Base-by-base conservation (phyloP, 37 sponge, comb jelly and placozoan genomes). In the Eunapius fragilis region DNA sequence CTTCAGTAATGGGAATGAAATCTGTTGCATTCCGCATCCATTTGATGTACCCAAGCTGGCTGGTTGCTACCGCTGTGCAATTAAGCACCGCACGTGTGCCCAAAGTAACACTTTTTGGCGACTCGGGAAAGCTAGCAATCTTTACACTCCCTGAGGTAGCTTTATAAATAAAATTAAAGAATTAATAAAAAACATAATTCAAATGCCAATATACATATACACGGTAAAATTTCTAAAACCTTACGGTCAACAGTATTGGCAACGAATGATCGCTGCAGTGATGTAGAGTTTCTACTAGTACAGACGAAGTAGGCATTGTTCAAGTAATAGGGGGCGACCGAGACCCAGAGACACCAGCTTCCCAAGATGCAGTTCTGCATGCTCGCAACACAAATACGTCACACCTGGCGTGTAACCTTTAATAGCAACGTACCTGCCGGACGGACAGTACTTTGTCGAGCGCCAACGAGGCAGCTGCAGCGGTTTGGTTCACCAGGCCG, bases 301-400 rank as follows among this genome's bases (percentile, higher is more conserved):
- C 86, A 85, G 26, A 70, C 70, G 47, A 85, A 67, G 26, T 69
- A 31, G 11, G 76, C 47, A 0, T 76, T 68, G 58, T 76, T 25
- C 25, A 84, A 36, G 68, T 37, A 84, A 32, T 84, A 67, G 10
- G 22, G 41, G 25, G 85, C 0, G 14, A 2, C 25, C 0, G 5
- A 72, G 0, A 10, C 30, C 73, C 31, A 72, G 13, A 32, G 14
- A 25, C 31, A 32, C 32, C 35, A 33, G 14, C 58, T 58, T 17
- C 58, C 58, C 1, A 79, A 4, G 26, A 27, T 0, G 6, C 27
- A 79, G 58, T 11, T 50, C 25, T 79, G 58, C n/a, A n/a, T n/a
- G n/a, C n/a, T 50, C 58, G 25, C 13, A 3, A 11, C 41, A 30
- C 49, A 2, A 3, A 45, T 45, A 49, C 78, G 17, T 7, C 75